Conservation (phyloP, 1,140 invertebrate species). For the Zaprionus camerounensis region DNA sequence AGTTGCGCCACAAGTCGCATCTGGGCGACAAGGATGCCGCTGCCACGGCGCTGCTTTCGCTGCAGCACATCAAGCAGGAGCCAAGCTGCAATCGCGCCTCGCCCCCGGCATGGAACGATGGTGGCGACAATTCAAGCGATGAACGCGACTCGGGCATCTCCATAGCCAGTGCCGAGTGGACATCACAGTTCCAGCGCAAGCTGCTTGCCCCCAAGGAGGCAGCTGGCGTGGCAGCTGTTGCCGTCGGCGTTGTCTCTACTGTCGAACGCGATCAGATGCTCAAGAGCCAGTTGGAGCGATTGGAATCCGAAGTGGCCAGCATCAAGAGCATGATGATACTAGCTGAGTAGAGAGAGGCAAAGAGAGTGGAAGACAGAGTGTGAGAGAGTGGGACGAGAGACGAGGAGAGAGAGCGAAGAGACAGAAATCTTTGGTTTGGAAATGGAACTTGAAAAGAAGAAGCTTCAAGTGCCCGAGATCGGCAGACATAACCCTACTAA, state of each 20-base stretch:
- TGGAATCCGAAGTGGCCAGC: conserved; percentile 96
- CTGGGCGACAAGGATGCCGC: conserved; percentile 94
- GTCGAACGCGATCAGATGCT: conserved; percentile 86
- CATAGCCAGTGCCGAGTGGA: conserved; percentile 89
- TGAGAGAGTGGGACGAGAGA: background rate
- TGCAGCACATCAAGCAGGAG: conserved; percentile 93
- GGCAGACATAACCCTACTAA: background rate
- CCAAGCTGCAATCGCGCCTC: conserved; percentile 87
- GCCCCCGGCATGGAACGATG: conserved; percentile 92
- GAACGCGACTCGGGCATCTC: conserved; percentile 95
- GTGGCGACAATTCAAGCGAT: conserved; percentile 92
- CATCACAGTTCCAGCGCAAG: conserved; percentile 81
- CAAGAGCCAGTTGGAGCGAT: conserved; percentile 92
- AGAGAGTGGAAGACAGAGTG: background rate
- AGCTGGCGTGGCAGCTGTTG: conserved; percentile 36
- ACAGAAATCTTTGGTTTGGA: conserved; percentile 54
- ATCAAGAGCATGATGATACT: conserved; percentile 90
- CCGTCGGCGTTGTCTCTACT: conserved; percentile 83
- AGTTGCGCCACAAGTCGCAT: conserved; percentile 96
- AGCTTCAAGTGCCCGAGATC: background rate
- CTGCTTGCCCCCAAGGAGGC: conserved; percentile 60
- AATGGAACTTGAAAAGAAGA: background rate
- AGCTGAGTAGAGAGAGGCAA: conserved; percentile 45
- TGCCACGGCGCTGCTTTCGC: conserved; percentile 90
- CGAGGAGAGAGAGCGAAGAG: conserved; percentile 75